These are phyloP conservation scores for Mythimna vitellina DNA, from an alignment of 2,888 invertebrate species.

Conservation along the genomic window DNA sequence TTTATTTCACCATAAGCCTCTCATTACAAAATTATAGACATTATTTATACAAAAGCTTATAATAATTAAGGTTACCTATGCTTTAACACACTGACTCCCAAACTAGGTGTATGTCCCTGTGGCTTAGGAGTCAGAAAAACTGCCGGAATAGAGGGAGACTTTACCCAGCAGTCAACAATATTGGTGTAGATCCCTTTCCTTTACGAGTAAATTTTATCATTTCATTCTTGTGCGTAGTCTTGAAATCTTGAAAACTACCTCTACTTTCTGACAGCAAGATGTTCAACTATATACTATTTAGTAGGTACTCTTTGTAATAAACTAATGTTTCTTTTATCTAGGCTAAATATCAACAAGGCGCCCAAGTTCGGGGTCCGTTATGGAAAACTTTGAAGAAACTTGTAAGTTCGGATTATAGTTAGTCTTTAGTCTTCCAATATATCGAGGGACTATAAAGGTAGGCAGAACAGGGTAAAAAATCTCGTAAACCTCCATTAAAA, in stretches of 20 bases:
- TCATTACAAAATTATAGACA: too few relatives aligned
- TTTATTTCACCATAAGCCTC: too few relatives aligned
- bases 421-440: neutral
- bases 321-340: neutral
- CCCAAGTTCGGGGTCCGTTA: rapidly evolving
- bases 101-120: too few relatives aligned
- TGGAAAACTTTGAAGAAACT: neutral
- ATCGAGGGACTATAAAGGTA: neutral
- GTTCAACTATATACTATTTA: too few relatives aligned
- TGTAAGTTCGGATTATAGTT: conserved; percentile 4
- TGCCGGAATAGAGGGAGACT: too few relatives aligned
- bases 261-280: neutral
- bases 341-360: neutral
- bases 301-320: neutral
- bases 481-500: too few relatives aligned
- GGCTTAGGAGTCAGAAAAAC: too few relatives aligned
- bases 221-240: neutral
- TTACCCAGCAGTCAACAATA: neutral
- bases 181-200: neutral
- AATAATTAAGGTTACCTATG: too few relatives aligned
- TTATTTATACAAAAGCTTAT: too few relatives aligned
- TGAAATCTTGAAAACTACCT: too few relatives aligned
- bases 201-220: neutral
- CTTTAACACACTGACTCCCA: too few relatives aligned
- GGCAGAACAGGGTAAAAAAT: too few relatives aligned